phyloP scores from a whole-genome alignment of 1,140 invertebrate genomes.

The Chironomus striatipennis region DNA sequence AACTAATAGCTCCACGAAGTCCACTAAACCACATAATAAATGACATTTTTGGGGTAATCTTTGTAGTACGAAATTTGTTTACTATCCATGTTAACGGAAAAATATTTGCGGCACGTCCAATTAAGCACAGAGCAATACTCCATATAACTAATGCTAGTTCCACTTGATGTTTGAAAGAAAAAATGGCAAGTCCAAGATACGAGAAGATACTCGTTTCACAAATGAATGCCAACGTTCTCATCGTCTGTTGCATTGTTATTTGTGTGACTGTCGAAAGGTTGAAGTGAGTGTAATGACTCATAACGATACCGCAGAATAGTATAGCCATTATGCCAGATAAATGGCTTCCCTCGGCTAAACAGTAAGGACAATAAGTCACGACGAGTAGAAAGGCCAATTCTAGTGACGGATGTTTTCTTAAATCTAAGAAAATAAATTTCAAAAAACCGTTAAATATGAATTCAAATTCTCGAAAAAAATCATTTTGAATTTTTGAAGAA shows the following conservation, averaged over 20 bases:
- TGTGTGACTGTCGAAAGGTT: slow-evolving; percentile 97
- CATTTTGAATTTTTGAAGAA: too few relatives aligned
- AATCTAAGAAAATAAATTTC: slow-evolving; percentile 51
- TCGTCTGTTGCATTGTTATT: slow-evolving; percentile 98
- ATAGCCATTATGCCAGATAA: slow-evolving; percentile 99
- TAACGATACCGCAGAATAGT: slow-evolving; percentile 96
- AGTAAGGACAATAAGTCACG: slow-evolving; percentile 97
- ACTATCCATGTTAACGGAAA: slow-evolving; percentile 89
- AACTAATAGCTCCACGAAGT: slow-evolving; percentile 92
- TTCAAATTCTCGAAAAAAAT: too few relatives aligned
- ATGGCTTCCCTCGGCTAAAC: slow-evolving; percentile 93
- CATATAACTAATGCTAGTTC: slow-evolving; percentile 80
- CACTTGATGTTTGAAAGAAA: slow-evolving; percentile 84
- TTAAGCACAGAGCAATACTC: slow-evolving; percentile 85
- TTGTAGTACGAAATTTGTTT: slow-evolving; percentile 94
- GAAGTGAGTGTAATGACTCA: slow-evolving; percentile 99
- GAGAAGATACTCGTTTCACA: slow-evolving; percentile 99
- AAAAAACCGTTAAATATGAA: too few relatives aligned
- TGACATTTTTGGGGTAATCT: slow-evolving; percentile 97
- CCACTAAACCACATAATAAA: slow-evolving; percentile 99
- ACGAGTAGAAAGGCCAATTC: slow-evolving; percentile 98
- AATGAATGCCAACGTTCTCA: slow-evolving; percentile 94
- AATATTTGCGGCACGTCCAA: slow-evolving; percentile 93
- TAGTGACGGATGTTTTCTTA: slow-evolving; percentile 93
- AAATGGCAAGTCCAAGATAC: slow-evolving; percentile 95